Percentiles rank a stretch among this genome's conserved stretches.
Evolutionary conservation across 2,797 vertebrate genomes (phyloP).

Genomic region (Silurus lanzhouensis): DNA sequence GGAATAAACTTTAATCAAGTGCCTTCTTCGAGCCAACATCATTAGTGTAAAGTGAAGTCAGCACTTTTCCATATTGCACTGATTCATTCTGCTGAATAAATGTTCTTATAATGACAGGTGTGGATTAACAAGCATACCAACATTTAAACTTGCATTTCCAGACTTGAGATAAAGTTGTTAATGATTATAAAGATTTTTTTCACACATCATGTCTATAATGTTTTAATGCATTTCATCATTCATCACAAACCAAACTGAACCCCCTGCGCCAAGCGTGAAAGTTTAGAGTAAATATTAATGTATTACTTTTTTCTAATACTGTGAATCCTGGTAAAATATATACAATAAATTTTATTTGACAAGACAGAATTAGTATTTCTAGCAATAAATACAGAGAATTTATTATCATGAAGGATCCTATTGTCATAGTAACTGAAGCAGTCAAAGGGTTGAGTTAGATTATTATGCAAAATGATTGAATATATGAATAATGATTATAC

Average conservation of each 20-base stretch:
- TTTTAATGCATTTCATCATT: neutral
- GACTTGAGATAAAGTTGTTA: slow-evolving; percentile 1
- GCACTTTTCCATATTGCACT: slow-evolving; percentile 38
- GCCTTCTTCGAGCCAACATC: slow-evolving; percentile 20
- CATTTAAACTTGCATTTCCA: slow-evolving; percentile 23
- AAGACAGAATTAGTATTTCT: neutral
- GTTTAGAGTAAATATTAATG: neutral
- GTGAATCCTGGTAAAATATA: neutral
- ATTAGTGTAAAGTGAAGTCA: slow-evolving; percentile 45
- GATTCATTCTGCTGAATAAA: slow-evolving; percentile 38
- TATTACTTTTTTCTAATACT: neutral
- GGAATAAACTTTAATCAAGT: slow-evolving; percentile 48
- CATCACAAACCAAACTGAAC: neutral
- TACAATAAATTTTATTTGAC: neutral
- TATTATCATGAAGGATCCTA: neutral
- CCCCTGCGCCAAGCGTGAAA: too few relatives aligned
- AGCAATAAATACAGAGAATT: neutral
- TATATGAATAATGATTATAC: neutral
- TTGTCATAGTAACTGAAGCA: neutral
- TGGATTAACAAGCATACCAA: slow-evolving; percentile 22
- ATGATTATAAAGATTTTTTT: neutral
- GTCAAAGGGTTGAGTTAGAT: neutral
- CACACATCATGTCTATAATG: neutral
- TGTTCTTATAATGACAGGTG: slow-evolving; percentile 41
- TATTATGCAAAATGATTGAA: neutral